Conservation (phyloP, 2,113 vertebrate species). For the Podarcis muralis region DNA sequence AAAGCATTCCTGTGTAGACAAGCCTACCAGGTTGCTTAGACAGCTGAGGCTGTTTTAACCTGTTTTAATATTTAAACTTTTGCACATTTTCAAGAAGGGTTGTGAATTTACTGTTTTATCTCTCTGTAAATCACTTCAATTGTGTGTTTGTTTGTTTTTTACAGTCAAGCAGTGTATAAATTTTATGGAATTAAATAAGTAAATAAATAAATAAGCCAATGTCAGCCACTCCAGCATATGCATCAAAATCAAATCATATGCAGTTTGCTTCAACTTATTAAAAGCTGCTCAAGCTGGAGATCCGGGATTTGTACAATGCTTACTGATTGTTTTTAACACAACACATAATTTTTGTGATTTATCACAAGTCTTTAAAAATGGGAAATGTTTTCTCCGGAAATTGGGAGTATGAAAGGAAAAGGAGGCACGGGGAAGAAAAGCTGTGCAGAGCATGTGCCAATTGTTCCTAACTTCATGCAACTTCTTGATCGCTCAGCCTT, state of each 20-base stretch:
- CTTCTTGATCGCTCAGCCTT: background rate
- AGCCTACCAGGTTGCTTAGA: too few relatives aligned
- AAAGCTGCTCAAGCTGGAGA: constrained; percentile 54
- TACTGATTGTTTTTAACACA: background rate
- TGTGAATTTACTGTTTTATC: too few relatives aligned
- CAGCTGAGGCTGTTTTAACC: too few relatives aligned
- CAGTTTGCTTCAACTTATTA: constrained; percentile 61
- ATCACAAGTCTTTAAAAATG: background rate
- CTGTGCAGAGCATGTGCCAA: background rate
- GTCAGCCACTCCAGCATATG: constrained; percentile 39
- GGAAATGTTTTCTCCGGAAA: too few relatives aligned
- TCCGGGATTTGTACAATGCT: constrained; percentile 34
- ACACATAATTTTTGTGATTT: background rate
- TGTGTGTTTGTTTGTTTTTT: too few relatives aligned
- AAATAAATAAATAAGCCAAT: background rate
- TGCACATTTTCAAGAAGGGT: too few relatives aligned
- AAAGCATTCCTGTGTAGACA: too few relatives aligned
- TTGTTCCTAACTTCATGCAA: too few relatives aligned
- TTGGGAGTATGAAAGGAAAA: background rate
- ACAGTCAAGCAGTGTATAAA: too few relatives aligned
- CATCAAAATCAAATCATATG: constrained; percentile 52
- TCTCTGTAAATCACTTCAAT: too few relatives aligned
- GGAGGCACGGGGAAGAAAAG: background rate
- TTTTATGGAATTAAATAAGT: too few relatives aligned
- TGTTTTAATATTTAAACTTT: too few relatives aligned